Conservation (phyloP, 2,113 vertebrate species). For the Petaurus breviceps region DNA sequence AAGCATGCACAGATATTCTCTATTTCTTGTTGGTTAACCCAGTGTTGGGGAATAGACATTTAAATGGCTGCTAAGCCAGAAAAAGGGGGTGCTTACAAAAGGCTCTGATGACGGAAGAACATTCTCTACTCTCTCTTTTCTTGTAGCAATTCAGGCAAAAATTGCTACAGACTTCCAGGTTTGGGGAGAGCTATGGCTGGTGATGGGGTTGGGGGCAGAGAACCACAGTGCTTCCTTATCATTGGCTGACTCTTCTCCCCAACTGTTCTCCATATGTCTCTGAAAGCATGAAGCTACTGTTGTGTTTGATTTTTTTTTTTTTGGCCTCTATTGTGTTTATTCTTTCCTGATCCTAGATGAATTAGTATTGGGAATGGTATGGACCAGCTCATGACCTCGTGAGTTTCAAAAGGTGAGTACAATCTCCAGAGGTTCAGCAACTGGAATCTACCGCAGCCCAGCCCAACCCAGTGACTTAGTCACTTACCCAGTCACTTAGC, state of each 20-base stretch:
- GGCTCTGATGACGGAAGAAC: background rate
- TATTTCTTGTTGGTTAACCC: background rate
- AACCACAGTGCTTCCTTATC: background rate
- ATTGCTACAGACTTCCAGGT: background rate
- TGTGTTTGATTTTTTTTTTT: background rate
- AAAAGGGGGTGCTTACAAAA: background rate
- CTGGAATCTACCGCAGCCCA: background rate
- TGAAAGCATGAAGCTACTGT: background rate
- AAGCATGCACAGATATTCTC: background rate
- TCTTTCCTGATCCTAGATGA: background rate
- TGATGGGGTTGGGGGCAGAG: background rate
- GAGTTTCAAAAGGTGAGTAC: background rate
- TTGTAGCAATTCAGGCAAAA: background rate
- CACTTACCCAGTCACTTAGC: background rate
- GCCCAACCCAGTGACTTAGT: background rate
- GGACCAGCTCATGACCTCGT: background rate
- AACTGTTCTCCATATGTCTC: background rate
- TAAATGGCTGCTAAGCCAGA: background rate
- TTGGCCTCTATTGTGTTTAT: background rate
- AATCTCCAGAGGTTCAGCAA: background rate
- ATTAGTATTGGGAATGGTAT: background rate
- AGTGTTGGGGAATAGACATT: background rate
- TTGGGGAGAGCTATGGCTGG: background rate
- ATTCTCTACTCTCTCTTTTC: background rate
- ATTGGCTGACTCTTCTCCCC: background rate